These are phyloP conservation scores for Emys orbicularis DNA, from an alignment of 2,797 vertebrate genomes.

Conservation along the genomic window DNA sequence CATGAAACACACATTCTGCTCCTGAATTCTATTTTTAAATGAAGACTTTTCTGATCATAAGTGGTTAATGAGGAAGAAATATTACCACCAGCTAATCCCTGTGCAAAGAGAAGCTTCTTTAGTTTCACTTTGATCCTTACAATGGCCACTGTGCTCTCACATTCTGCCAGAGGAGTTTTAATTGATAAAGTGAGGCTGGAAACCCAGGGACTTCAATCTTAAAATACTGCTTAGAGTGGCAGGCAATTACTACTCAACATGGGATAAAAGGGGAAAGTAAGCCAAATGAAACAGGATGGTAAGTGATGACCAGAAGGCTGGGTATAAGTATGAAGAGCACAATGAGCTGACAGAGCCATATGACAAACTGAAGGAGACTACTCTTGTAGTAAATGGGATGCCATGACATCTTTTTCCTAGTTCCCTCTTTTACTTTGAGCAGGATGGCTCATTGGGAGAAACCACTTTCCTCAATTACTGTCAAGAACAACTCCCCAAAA, in stretches of 20 bases:
- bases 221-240: background rate
- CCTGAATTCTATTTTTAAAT: background rate
- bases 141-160: background rate
- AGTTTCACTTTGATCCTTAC: background rate
- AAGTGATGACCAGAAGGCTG: background rate
- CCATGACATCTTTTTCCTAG: rapidly evolving
- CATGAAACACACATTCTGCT: background rate
- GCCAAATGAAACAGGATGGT: background rate
- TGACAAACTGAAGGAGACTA: background rate
- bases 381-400: background rate
- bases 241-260: background rate
- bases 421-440: background rate
- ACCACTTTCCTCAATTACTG: background rate
- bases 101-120: background rate
- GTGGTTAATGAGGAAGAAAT: background rate
- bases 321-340: background rate
- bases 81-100: background rate
- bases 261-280: rapidly evolving
- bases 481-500: background rate
- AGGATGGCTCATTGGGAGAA: background rate
- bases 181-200: background rate
- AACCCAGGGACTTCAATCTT: background rate
- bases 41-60: background rate
- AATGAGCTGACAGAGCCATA: background rate
- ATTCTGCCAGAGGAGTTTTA: background rate